phyloP scores from a whole-genome alignment of 2,113 vertebrate genomes.

The Camelus dromedarius region DNA sequence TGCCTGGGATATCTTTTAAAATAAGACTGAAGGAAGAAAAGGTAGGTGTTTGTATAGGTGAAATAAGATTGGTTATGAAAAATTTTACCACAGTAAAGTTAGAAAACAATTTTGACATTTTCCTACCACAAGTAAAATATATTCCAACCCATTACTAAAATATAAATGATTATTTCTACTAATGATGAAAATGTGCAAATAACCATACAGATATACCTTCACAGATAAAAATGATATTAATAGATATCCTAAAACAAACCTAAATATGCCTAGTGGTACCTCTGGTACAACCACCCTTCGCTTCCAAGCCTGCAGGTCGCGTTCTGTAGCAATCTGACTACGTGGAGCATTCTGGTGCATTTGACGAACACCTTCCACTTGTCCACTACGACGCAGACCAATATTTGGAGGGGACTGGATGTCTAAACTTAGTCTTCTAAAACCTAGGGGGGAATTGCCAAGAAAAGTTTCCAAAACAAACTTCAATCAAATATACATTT shows the following conservation, averaged over 20 bases:
- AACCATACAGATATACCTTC: not conserved
- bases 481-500: not conserved
- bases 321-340: slow-evolving; percentile 96
- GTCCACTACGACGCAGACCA: slow-evolving; percentile 95
- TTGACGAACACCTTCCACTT: slow-evolving; percentile 97
- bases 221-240: not conserved
- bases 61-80: not conserved
- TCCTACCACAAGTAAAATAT: slow-evolving; percentile 16
- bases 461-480: slow-evolving; percentile 19
- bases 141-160: slow-evolving; percentile 40
- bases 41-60: not conserved
- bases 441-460: slow-evolving; percentile 86
- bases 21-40: not conserved
- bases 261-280: slow-evolving; percentile 89
- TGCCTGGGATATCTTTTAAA: not conserved
- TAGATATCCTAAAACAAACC: slow-evolving; percentile 86
- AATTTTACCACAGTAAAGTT: not conserved
- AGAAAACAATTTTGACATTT: not conserved
- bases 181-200: not conserved
- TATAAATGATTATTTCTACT: not conserved
- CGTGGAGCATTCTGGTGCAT: slow-evolving; percentile 98
- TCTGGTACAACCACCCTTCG: slow-evolving; percentile 97
- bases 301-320: slow-evolving; percentile 97
- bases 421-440: slow-evolving; percentile 92
- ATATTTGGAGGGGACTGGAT: slow-evolving; percentile 96